Evolutionary conservation across 2,888 invertebrate genomes (phyloP), one percentile per base, ranked within the genome.

Genomic region (Lasioglossum villosulum): DNA sequence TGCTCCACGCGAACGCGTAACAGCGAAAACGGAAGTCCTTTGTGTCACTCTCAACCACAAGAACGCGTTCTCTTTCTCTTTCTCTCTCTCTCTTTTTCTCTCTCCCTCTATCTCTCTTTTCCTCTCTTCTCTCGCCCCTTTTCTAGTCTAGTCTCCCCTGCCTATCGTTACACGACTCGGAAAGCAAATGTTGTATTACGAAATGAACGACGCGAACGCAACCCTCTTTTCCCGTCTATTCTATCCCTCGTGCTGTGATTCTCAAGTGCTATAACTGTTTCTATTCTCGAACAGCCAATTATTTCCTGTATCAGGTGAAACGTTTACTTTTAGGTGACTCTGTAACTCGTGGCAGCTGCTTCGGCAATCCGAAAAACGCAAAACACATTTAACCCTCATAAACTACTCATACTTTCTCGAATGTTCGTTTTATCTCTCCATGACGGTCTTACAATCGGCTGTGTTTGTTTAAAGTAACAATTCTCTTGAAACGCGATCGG

Each of bases 81-180:
- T 12, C 27, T 72, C 88, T 89, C 81, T 59, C 27, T 27, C 37
- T 68, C 23, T 30, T 14, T 14, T 16, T 72, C 39, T 82, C 42
- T 74, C 37, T 75, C 52, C 70, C 63, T 68, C n/a, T 23, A 10
- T 27, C 70, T 75, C 37, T 37, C 27, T 14, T 42, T 42, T 42
- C 12, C 42, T 14, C 42, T 14, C 42, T 42, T 42, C 14, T 14
- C 37, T 70, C 42, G 82, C 45, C 71, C 45, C 72, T 59, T 74
- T 73, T 88, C 89, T 89, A 84, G 88, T 92, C 90, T 83, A 86
- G 75, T 82, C 70, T 70, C 87, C 80, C 80, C 10, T 79, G 82
- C 81, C 85, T 85, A 75, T 75, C 70, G 75, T 79, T 81, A 34
- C 66, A 75, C 16, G 30, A 30, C 34, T 42, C 34, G 59, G 30